phyloP scores from a whole-genome alignment of 1,140 invertebrate genomes.

The Musca vetustissima region DNA sequence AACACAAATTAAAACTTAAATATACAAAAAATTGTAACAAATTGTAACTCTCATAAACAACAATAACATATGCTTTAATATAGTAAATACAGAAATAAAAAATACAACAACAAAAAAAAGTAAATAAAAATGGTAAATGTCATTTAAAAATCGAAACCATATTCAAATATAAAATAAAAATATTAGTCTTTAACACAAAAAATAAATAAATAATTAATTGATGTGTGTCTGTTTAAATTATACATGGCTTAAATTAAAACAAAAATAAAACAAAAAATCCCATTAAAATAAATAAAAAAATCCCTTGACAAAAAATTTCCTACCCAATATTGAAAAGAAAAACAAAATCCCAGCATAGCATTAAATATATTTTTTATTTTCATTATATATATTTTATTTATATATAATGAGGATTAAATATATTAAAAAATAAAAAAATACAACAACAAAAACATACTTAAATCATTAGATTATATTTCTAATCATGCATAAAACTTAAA shows the following conservation, averaged over 20 bases:
- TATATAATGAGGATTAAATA: neutral
- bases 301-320: neutral
- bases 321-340: neutral
- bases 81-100: constrained; percentile 26
- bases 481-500: neutral
- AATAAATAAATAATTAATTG: neutral
- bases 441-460: neutral
- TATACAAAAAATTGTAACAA: constrained; percentile 32
- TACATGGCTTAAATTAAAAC: constrained; percentile 3
- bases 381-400: neutral
- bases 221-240: constrained; percentile 17
- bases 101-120: constrained; percentile 23
- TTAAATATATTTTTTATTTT: neutral
- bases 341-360: constrained; percentile 11
- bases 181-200: neutral
- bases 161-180: neutral
- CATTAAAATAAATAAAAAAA: neutral
- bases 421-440: neutral
- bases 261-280: neutral
- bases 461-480: too few species aligned
- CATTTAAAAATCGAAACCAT: neutral
- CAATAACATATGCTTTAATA: constrained; percentile 25
- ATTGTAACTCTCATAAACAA: constrained; percentile 28
- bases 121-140: neutral
- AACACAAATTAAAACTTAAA: neutral